Evolutionary conservation across 2,888 invertebrate species (phyloP).

Genomic region (Drosophila limbata): DNA sequence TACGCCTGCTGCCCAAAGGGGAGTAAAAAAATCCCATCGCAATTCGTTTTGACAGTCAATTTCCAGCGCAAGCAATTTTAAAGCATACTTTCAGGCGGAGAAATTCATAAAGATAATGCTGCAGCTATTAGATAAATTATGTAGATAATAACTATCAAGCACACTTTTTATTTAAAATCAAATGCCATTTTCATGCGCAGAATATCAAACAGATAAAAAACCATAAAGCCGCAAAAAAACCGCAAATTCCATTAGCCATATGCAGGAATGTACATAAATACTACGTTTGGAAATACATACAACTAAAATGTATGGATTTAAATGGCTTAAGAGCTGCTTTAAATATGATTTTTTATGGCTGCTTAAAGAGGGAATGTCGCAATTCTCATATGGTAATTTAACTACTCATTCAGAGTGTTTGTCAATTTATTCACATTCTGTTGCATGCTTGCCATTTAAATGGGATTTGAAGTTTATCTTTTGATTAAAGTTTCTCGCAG

Average conservation of each 20-base stretch:
- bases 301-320: constrained; percentile 28
- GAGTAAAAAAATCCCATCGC: constrained; percentile 13
- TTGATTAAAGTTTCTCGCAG: constrained; percentile 8
- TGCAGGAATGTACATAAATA: not conserved
- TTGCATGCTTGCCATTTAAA: constrained; percentile 3
- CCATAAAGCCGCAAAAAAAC: constrained; percentile 14
- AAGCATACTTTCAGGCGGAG: constrained; percentile 44
- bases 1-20: not conserved
- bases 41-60: constrained; percentile 42
- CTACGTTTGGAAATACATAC: not conserved
- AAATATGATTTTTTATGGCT: constrained; percentile 47
- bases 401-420: constrained; percentile 2
- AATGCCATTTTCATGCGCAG: constrained; percentile 15
- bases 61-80: constrained; percentile 43
- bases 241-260: constrained; percentile 25
- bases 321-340: constrained; percentile 30
- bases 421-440: constrained; percentile 7
- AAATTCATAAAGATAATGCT: constrained; percentile 46
- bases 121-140: constrained; percentile 55
- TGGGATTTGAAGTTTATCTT: constrained; percentile 2
- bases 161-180: constrained; percentile 10
- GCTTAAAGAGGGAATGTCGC: not conserved
- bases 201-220: constrained; percentile 10
- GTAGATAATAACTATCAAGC: constrained; percentile 42
- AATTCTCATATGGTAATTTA: constrained; percentile 21